These are phyloP conservation scores for Lepidocolaptes lacrymiger DNA, from an alignment of 2,797 vertebrate species.

Conservation along the genomic window DNA sequence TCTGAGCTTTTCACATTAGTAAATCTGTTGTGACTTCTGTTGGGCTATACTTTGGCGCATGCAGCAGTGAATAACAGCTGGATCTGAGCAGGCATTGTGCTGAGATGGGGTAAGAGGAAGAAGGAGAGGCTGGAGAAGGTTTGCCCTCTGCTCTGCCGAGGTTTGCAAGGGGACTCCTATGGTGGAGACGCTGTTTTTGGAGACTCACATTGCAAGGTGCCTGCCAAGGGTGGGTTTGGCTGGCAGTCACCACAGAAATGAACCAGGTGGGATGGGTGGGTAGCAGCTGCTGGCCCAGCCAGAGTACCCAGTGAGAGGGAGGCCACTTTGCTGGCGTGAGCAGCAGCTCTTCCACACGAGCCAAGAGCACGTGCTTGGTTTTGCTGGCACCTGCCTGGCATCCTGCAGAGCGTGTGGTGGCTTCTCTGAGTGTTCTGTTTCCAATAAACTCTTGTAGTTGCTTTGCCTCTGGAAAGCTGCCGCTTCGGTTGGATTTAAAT, in stretches of 20 bases:
- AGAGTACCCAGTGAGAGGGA: fast-evolving
- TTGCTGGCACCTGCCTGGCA: not conserved
- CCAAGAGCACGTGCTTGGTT: not conserved
- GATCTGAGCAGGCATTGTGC: not conserved
- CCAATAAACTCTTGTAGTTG: not conserved
- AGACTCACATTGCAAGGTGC: not conserved
- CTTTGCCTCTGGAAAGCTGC: constrained; percentile 5
- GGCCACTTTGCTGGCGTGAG: not conserved
- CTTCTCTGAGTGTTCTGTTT: not conserved
- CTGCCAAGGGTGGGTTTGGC: not conserved
- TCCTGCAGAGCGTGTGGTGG: not conserved
- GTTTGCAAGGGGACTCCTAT: not conserved
- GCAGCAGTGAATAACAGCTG: not conserved
- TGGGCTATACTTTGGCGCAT: not conserved
- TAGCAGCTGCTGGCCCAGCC: not conserved
- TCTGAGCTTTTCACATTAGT: not conserved
- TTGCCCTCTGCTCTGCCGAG: not conserved
- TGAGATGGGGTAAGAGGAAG: not conserved
- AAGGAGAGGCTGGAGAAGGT: not conserved
- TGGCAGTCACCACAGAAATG: not conserved
- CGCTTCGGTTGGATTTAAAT: not conserved
- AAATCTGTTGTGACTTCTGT: not conserved
- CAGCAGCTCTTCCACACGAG: not conserved
- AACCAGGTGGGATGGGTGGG: fast-evolving
- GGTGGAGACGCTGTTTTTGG: not conserved